Base-by-base conservation (phyloP, 2,888 invertebrate genomes). In the Agrenia bidenticulata region DNA sequence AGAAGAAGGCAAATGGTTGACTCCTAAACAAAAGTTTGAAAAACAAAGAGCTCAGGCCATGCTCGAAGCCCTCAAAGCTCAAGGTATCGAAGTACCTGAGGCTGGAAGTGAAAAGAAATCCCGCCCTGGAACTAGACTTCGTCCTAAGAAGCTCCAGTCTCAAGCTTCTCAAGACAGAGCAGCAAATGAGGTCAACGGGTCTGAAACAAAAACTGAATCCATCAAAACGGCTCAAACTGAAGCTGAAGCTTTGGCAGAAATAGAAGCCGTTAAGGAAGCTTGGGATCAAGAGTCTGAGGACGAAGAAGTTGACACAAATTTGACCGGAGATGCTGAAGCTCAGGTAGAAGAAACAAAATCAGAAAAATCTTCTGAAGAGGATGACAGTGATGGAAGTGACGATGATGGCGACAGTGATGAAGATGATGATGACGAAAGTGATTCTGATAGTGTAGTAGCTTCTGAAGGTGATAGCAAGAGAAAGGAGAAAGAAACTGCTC, bases 1-100 rank as follows among this genome's bases (percentile, higher is more conserved):
- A 80, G 92, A 92, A n/a, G 97, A 97, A 82, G 98, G 98, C 1
- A 97, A 94, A 81, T 83, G 94, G 37, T 81, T 97, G 65, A 95
- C 95, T 1, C 88, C 92, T 0, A 95, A 95, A 80, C 95, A 99
- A 79, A 95, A 93, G 79, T 90, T 90, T 73, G 94, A 94, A 77
- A 87, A 89, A 70, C 90, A 91, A 0, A 84, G 94, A 73, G 93
- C 94, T 7, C 90, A 92, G 80, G 92, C 91, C 64, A 86, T 94
- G 85, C 81, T 97, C 68, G 93, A 94, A 60, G 89, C 90, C 1
- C 82, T 94, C 45, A 93, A 92, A 80, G 93, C 92, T 9, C 92
- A 93, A 81, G 95, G 95, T 66, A 82, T 91, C 26, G 89, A 89
- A 78, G 83, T 93, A 67, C 92, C 92, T 0, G 86, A 27, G 87